phyloP scores from a whole-genome alignment of 2,113 vertebrate genomes.

The Prolemur simus region DNA sequence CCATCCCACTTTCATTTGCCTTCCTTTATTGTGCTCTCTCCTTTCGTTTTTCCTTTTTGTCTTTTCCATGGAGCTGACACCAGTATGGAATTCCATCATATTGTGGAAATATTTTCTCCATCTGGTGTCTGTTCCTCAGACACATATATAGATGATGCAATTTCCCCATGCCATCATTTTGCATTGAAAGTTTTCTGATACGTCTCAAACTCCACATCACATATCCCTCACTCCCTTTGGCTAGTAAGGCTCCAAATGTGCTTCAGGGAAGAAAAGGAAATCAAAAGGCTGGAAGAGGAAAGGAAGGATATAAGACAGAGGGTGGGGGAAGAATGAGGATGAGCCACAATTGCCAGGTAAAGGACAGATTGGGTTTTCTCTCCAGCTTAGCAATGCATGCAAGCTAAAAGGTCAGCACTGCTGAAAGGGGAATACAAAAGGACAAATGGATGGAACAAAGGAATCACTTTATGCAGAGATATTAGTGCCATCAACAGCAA shows the following conservation, averaged over 20 bases:
- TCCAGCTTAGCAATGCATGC: slow-evolving; percentile 41
- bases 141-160: slow-evolving; percentile 59
- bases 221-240: slow-evolving; percentile 44
- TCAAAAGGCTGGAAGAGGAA: neutral
- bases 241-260: neutral
- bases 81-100: slow-evolving; percentile 53
- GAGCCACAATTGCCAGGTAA: neutral
- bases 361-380: slow-evolving; percentile 67
- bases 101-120: slow-evolving; percentile 70
- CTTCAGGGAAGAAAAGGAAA: slow-evolving; percentile 57
- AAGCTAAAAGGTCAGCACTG: slow-evolving; percentile 71
- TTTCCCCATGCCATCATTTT: slow-evolving; percentile 70
- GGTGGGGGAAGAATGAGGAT: neutral
- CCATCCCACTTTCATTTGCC: neutral
- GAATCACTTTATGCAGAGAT: slow-evolving; percentile 59
- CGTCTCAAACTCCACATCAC: slow-evolving; percentile 59
- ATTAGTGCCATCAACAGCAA: slow-evolving; percentile 63
- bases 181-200: slow-evolving; percentile 74
- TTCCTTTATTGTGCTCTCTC: neutral
- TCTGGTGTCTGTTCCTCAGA: slow-evolving; percentile 66
- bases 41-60: neutral
- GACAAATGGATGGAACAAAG: slow-evolving; percentile 66
- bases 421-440: slow-evolving; percentile 47
- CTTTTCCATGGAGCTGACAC: slow-evolving; percentile 49
- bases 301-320: neutral